A percentile compares a stretch with the other conserved stretches of the same genome.
Conservation (phyloP, 2,797 vertebrate genomes). For the Schizothorax lantsangensis region DNA sequence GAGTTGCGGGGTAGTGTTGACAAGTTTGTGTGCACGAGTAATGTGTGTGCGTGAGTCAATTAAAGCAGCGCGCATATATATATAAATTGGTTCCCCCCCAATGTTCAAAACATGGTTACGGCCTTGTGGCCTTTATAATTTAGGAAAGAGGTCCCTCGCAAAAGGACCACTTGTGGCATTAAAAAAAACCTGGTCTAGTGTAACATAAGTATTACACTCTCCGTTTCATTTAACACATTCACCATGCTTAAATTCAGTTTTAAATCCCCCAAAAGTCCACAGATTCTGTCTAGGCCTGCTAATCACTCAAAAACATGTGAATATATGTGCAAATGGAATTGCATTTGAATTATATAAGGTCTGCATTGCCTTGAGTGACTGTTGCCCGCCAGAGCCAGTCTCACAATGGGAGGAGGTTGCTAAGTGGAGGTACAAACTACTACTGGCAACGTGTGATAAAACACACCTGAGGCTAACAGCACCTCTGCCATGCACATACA, state of each 20-base stretch:
- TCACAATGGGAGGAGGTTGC: not conserved
- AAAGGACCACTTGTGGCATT: not conserved
- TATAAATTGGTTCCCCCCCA: too few relatives aligned
- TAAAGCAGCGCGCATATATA: too few relatives aligned
- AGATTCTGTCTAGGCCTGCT: not conserved
- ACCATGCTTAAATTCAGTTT: not conserved
- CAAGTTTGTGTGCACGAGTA: too few relatives aligned
- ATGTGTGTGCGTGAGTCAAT: too few relatives aligned
- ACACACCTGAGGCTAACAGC: not conserved
- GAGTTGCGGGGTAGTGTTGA: too few relatives aligned
- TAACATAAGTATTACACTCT: not conserved
- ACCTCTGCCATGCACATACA: not conserved
- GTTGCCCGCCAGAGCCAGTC: not conserved
- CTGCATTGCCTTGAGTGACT: too few relatives aligned
- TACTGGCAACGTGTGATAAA: not conserved
- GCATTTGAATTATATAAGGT: not conserved
- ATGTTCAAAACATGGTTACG: too few relatives aligned
- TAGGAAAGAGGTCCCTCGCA: not conserved
- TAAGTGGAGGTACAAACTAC: not conserved
- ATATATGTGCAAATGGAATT: not conserved
- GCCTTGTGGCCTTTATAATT: not conserved
- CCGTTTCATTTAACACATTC: not conserved
- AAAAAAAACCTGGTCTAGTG: not conserved
- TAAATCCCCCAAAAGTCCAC: not conserved
- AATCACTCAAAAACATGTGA: not conserved